Percentiles rank a stretch among this genome's conserved stretches.
Evolutionary conservation across 2,113 vertebrate species (phyloP).

Genomic region (Ahaetulla prasina): DNA sequence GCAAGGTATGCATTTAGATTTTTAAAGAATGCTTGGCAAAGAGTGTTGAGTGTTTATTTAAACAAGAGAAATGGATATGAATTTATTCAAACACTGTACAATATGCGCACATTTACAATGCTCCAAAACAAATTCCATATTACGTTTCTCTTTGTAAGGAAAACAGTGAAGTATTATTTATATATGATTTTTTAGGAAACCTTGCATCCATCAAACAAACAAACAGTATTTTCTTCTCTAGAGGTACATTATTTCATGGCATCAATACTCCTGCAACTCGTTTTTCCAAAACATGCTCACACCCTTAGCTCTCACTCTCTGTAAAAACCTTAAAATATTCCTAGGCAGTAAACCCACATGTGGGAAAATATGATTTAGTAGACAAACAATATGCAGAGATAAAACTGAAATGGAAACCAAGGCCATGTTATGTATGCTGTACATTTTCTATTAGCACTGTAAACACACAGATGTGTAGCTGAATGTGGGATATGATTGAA

Average conservation of each 20-base stretch:
- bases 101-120: neutral
- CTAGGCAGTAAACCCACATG: neutral
- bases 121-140: neutral
- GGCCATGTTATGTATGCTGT: constrained; percentile 8
- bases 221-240: neutral
- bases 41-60: neutral
- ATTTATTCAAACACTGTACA: neutral
- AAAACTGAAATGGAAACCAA: neutral
- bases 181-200: neutral
- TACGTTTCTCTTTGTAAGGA: neutral
- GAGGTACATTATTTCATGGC: neutral
- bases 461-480: constrained; percentile 10
- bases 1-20: neutral
- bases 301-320: neutral
- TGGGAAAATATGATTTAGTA: constrained; percentile 4
- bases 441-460: constrained; percentile 10
- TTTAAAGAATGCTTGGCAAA: neutral
- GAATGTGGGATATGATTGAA: neutral
- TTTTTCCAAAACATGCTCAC: too few species aligned
- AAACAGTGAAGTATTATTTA: constrained; percentile 1
- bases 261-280: neutral
- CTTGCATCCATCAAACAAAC: neutral
- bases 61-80: neutral
- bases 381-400: neutral
- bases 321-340: neutral